phyloP scores from a whole-genome alignment of 2,797 vertebrate genomes.

The Lepilemur ruficaudatus region DNA sequence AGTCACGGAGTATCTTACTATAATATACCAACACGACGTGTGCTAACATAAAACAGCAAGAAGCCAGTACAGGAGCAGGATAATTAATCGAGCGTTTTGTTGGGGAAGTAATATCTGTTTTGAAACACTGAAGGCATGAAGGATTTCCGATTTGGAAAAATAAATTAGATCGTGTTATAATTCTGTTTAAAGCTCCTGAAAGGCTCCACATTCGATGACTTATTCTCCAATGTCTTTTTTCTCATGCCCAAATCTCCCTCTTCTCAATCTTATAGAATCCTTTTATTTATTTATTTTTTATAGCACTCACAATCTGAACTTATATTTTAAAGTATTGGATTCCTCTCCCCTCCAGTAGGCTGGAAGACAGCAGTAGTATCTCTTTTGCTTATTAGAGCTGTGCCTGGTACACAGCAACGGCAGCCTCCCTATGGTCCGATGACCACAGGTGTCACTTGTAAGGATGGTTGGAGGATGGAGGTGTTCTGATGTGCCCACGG shows the following conservation, averaged over 20 bases:
- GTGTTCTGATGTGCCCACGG: neutral
- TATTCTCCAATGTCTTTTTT: neutral
- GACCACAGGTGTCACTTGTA: neutral
- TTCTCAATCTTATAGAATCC: neutral
- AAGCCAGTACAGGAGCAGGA: too few relatives aligned
- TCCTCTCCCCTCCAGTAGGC: neutral
- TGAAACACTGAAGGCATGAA: neutral
- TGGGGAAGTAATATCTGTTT: neutral
- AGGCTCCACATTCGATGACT: neutral
- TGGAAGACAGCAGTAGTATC: neutral
- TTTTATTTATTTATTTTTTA: neutral
- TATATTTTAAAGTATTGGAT: neutral
- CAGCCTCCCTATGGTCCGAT: neutral
- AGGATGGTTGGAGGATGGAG: neutral
- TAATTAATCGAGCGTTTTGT: neutral
- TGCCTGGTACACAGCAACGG: neutral
- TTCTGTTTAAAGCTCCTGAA: neutral
- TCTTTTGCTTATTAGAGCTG: neutral
- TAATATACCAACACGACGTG: accelerated
- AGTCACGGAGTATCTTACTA: neutral
- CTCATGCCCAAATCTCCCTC: neutral
- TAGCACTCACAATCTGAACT: neutral
- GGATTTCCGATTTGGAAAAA: neutral
- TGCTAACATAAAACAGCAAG: neutral
- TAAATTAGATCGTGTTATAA: neutral